Conservation (phyloP, 2,797 vertebrate genomes). For the Lates japonicus region DNA sequence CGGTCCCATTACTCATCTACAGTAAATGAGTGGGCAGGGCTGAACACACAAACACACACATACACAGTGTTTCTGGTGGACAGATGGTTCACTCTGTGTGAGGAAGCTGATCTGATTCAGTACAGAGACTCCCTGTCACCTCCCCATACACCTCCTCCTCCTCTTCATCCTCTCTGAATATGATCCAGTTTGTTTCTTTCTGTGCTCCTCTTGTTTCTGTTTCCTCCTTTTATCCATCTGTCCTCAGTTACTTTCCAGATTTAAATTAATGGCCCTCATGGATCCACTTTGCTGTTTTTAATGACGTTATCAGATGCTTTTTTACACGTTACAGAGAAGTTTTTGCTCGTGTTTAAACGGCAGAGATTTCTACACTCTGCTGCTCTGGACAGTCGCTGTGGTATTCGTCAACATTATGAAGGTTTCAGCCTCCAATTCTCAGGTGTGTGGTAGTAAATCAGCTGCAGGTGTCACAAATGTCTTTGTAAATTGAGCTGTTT, state of each 20-base stretch:
- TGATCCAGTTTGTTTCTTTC: constrained; percentile 9
- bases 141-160: constrained; percentile 32
- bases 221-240: constrained; percentile 1
- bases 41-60: constrained; percentile 13
- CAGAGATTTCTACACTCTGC: too few species aligned
- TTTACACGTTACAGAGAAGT: too few species aligned
- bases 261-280: neutral
- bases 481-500: too few species aligned
- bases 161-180: neutral
- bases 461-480: too few species aligned
- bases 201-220: neutral
- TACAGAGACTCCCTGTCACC: constrained; percentile 50
- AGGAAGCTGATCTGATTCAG: constrained; percentile 66
- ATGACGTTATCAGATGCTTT: neutral
- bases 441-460: too few species aligned
- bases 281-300: neutral
- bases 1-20: constrained; percentile 31
- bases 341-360: neutral
- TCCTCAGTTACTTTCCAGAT: constrained; percentile 13
- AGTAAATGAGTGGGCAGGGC: constrained; percentile 30
- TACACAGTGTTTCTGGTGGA: constrained; percentile 25
- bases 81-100: constrained; percentile 74
- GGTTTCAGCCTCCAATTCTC: too few species aligned
- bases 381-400: too few species aligned
- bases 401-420: too few species aligned